Percentiles rank a stretch among this genome's conserved stretches.
Conservation (phyloP, 1,140 invertebrate species). For the Eubasilissa regina region DNA sequence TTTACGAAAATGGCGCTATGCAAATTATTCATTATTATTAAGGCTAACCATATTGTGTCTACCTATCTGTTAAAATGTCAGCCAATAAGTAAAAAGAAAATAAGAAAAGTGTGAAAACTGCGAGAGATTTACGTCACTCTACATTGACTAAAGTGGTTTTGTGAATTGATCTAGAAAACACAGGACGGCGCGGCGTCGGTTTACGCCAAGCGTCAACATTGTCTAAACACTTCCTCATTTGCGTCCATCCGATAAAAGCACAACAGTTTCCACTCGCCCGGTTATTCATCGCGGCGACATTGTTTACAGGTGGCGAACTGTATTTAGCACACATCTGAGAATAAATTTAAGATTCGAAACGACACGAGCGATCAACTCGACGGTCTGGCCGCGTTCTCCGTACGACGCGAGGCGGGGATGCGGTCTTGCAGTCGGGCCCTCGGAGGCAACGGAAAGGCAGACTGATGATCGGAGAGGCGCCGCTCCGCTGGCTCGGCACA, state of each 20-base stretch:
- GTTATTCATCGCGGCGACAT: constrained; percentile 5
- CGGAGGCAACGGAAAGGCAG: constrained; percentile 9
- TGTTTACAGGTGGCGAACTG: background rate
- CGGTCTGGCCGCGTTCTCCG: too few species aligned
- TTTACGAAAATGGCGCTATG: too few species aligned
- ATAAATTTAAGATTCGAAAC: too few species aligned
- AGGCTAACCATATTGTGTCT: too few species aligned
- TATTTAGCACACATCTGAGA: constrained; percentile 10
- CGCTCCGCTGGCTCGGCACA: constrained; percentile 7
- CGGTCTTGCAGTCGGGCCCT: background rate
- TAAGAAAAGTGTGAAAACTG: background rate
- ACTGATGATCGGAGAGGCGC: constrained; percentile 33
- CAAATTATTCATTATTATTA: too few species aligned
- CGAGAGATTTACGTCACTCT: background rate
- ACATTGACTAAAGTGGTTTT: background rate
- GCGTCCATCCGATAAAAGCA: constrained; percentile 26
- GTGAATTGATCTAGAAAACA: background rate
- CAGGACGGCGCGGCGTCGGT: background rate
- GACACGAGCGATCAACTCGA: too few species aligned
- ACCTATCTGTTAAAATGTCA: too few species aligned
- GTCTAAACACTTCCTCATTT: constrained; percentile 15
- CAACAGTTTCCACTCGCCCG: constrained; percentile 25
- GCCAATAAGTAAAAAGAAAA: too few species aligned
- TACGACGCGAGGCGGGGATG: background rate
- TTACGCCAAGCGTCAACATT: constrained; percentile 13